Conservation (phyloP, 1,140 invertebrate species). For the Teleogryllus occipitalis region DNA sequence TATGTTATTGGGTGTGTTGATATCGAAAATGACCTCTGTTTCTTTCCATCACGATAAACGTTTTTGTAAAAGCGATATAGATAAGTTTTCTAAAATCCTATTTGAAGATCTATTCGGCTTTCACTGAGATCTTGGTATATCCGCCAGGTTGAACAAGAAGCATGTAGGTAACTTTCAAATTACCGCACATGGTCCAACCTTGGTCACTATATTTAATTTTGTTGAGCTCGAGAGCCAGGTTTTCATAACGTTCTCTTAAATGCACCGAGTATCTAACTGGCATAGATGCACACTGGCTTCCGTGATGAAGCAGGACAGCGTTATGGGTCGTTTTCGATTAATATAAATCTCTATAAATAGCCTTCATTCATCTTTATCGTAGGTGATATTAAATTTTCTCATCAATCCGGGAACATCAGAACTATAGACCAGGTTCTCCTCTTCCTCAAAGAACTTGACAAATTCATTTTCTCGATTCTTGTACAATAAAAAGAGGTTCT, state of each 20-base stretch:
- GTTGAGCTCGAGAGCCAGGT: not conserved
- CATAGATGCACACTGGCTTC: not conserved
- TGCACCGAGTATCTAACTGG: not conserved
- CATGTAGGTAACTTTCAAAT: not conserved
- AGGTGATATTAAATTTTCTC: not conserved
- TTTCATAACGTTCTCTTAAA: constrained; percentile 8
- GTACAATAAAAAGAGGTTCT: constrained; percentile 20
- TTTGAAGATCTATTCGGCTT: no score
- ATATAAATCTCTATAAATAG: constrained; percentile 8
- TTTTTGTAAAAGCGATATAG: no score
- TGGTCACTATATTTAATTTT: not conserved
- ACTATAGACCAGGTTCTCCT: constrained; percentile 19
- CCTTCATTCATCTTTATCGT: not conserved
- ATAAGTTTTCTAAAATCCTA: no score
- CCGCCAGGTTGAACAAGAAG: not conserved
- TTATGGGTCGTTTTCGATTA: not conserved
- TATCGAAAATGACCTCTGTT: no score
- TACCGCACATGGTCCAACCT: not conserved
- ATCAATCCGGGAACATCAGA: constrained; percentile 14
- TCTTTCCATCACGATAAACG: no score
- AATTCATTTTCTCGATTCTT: constrained; percentile 20
- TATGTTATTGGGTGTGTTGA: no score
- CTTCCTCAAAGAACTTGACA: not conserved
- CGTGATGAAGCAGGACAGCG: not conserved
- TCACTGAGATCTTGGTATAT: not conserved